These are phyloP conservation scores for Andrena haemorrhoa DNA, from an alignment of 2,888 invertebrate genomes.

Conservation along the genomic window DNA sequence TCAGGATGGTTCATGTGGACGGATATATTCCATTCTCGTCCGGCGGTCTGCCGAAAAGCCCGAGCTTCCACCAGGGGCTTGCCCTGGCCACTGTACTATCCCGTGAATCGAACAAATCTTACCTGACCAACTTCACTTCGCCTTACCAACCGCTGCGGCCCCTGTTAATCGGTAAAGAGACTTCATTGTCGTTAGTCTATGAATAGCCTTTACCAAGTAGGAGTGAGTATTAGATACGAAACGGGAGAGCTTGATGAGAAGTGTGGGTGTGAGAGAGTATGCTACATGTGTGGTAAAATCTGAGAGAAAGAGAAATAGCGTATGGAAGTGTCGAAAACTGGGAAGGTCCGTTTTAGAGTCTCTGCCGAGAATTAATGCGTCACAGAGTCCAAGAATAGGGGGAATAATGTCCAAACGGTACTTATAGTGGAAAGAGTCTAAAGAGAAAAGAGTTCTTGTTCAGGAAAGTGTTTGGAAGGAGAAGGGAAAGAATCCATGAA, in stretches of 20 bases:
- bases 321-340: neutral
- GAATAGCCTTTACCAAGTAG: slow-evolving; percentile 5
- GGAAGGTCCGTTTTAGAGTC: slow-evolving; percentile 19
- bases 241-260: neutral
- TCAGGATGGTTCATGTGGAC: slow-evolving; percentile 82
- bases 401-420: slow-evolving; percentile 8
- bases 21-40: slow-evolving; percentile 80
- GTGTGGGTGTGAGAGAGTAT: neutral
- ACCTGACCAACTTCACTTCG: slow-evolving; percentile 75
- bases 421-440: neutral
- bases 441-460: neutral
- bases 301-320: neutral
- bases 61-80: slow-evolving; percentile 94
- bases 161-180: slow-evolving; percentile 80
- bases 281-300: neutral
- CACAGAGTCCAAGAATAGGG: neutral
- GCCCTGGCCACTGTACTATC: slow-evolving; percentile 89
- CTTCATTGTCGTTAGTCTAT: neutral
- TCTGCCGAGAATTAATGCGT: neutral
- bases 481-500: slow-evolving; percentile 15
- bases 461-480: slow-evolving; percentile 6
- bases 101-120: slow-evolving; percentile 75
- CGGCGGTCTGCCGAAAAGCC: slow-evolving; percentile 93
- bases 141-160: slow-evolving; percentile 82
- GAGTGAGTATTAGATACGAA: neutral